Base-by-base conservation (phyloP, 2,113 vertebrate genomes). In the Orientallactaga bullata region DNA sequence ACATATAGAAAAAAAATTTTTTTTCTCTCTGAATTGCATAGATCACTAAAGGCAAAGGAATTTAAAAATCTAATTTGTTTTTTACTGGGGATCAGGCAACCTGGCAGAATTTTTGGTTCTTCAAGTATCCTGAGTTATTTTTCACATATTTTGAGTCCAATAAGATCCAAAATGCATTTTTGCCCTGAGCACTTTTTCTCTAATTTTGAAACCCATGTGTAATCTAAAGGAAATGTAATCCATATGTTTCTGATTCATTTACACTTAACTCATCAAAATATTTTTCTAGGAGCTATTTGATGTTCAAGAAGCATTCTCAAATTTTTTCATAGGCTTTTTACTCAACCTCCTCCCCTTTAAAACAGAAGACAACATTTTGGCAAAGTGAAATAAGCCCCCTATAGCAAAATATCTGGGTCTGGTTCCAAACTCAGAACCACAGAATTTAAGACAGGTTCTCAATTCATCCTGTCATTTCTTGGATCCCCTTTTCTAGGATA, bases 211-310 rank as follows among this genome's bases (percentile, higher is more conserved):
- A 95, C 94, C 96, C 96, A 84, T 92, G 94, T 96, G 96, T 95
- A 95, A 96, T 97, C 93, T 93, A 92, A 91, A 96, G 95, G 96
- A 97, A 97, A 97, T 96, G 82, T 88, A 96, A 96, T 96, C 94
- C 95, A 94, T 95, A 94, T 97, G 91, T 90, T 96, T 95, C 96
- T 95, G 88, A 92, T 97, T 97, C 95, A 97, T 96, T 97, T 96
- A 96, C 95, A 96, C 96, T 97, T 97, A 97, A 97, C 97, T 96
- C 96, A 96, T 96, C 95, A 97, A 97, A 96, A 96, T 97, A 96
- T 97, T 97, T 97, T 97, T 96, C 92, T 95, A 97, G 93, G 96
- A 97, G 93, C 92, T 81, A 95, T 95, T 97, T 95, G 95, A 96
- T 96, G 85, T 96, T 92, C 71, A 96, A 94, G 94, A 95, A 96